Evolutionary conservation across 2,888 invertebrate species (phyloP).

Genomic region (Caenorhabditis doughertyi): DNA sequence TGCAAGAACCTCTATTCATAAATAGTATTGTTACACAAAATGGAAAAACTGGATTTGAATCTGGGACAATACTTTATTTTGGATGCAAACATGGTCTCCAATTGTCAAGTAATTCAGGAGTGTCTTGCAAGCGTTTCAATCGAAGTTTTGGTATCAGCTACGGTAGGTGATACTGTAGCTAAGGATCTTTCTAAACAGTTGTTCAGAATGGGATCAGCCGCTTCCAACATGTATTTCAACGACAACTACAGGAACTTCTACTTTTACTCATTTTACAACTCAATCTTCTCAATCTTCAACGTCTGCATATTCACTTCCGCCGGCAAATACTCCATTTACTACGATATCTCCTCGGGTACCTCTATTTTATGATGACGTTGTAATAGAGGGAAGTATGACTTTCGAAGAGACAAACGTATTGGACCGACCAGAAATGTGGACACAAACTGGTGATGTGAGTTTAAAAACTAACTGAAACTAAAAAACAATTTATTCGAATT

Average conservation of each 20-base stretch:
- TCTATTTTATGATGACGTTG: constrained; percentile 23
- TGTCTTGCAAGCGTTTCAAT: too few relatives aligned
- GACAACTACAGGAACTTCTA: background rate
- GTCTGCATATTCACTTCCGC: too few relatives aligned
- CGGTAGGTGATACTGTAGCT: too few relatives aligned
- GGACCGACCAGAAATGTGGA: constrained; percentile 22
- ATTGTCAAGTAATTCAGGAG: too few relatives aligned
- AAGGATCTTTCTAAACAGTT: background rate
- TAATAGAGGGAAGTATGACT: constrained; percentile 37
- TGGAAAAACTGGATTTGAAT: background rate
- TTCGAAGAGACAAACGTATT: constrained; percentile 33
- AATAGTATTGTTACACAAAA: background rate
- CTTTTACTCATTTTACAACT: background rate
- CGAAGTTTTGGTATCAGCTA: too few relatives aligned
- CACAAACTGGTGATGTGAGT: constrained; percentile 43
- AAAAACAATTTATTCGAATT: constrained; percentile 1
- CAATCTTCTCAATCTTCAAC: background rate
- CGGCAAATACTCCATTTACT: background rate
- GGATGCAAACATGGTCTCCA: constrained; percentile 2
- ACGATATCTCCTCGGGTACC: background rate
- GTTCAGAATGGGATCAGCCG: constrained; percentile 5
- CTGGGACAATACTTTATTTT: background rate
- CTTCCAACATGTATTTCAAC: constrained; percentile 27
- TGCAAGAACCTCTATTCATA: constrained; percentile 5
- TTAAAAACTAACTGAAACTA: too few relatives aligned